Evolutionary conservation across 2,888 invertebrate genomes (phyloP).

Genomic region (Imbricaverruca yamaguchii): DNA sequence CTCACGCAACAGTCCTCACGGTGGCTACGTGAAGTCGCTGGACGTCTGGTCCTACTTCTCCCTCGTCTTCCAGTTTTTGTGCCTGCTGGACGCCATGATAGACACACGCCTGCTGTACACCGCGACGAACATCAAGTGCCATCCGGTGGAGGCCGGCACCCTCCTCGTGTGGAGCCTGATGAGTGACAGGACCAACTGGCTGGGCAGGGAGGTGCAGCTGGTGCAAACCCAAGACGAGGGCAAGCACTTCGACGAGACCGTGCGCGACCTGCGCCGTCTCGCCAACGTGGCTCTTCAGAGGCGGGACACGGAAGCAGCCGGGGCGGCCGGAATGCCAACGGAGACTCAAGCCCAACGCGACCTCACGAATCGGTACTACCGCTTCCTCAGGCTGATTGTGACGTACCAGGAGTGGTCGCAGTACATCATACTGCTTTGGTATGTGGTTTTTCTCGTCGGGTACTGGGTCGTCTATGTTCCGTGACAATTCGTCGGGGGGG

Average conservation of each 20-base stretch:
- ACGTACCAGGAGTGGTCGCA: neutral
- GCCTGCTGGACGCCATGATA: neutral
- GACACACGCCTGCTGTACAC: neutral
- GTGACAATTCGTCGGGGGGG: too few relatives aligned
- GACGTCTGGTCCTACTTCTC: neutral
- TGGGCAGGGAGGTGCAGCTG: neutral
- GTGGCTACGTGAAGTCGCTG: neutral
- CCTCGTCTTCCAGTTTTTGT: neutral
- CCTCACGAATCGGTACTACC: neutral
- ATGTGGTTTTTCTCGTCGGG: neutral
- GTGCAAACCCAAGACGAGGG: neutral
- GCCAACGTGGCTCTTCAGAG: neutral
- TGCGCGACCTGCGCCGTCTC: neutral
- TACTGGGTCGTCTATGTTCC: neutral
- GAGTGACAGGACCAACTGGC: neutral
- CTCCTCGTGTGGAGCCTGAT: neutral
- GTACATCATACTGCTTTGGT: neutral
- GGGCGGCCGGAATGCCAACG: too few relatives aligned
- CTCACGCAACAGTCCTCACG: neutral
- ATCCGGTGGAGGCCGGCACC: neutral
- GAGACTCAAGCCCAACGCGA: too few relatives aligned
- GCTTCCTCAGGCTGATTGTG: neutral
- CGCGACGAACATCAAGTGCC: neutral
- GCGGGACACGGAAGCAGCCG: neutral
- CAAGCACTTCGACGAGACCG: neutral